These are phyloP conservation scores for Neoascia interrupta DNA, from an alignment of 2,888 invertebrate genomes.

Conservation along the genomic window DNA sequence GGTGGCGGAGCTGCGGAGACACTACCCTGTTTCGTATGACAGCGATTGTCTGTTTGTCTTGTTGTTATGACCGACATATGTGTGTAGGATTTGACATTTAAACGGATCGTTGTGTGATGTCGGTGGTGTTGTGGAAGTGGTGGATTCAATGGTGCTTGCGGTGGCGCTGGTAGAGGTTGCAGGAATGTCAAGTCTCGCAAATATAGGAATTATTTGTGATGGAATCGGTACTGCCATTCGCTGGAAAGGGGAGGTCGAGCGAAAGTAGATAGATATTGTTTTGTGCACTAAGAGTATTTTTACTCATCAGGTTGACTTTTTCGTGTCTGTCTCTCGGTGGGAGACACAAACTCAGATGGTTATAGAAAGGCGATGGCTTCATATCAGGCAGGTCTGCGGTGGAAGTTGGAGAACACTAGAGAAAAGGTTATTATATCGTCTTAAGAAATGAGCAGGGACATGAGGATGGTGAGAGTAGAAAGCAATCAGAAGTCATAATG, in stretches of 20 bases:
- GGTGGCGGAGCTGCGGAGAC: neutral
- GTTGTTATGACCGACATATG: slow-evolving; percentile 69
- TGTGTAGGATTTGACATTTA: slow-evolving; percentile 66
- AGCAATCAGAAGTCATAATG: slow-evolving; percentile 19
- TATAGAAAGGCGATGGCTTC: slow-evolving; percentile 5
- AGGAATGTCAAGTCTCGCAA: slow-evolving; percentile 47
- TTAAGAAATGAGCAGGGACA: slow-evolving; percentile 36
- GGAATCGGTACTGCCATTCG: slow-evolving; percentile 1
- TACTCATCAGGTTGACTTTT: slow-evolving; percentile 41
- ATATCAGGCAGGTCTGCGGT: neutral
- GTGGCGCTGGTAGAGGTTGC: slow-evolving; percentile 17
- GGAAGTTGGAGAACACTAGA: slow-evolving; percentile 28
- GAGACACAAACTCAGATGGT: neutral
- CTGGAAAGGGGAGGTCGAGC: neutral
- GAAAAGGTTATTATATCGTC: slow-evolving; percentile 42
- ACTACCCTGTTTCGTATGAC: slow-evolving; percentile 60
- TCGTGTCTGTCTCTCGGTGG: neutral
- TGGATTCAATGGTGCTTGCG: slow-evolving; percentile 10
- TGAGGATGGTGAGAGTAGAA: neutral
- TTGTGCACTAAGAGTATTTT: slow-evolving; percentile 29
- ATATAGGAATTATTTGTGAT: slow-evolving; percentile 55
- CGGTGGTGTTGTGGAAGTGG: slow-evolving; percentile 5
- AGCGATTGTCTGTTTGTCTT: slow-evolving; percentile 68
- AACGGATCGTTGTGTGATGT: slow-evolving; percentile 66
- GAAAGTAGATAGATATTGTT: slow-evolving; percentile 12